Evolutionary conservation across 2,113 vertebrate species (phyloP), one percentile per base, ranked within the genome.

Genomic region (Scatophagus argus): DNA sequence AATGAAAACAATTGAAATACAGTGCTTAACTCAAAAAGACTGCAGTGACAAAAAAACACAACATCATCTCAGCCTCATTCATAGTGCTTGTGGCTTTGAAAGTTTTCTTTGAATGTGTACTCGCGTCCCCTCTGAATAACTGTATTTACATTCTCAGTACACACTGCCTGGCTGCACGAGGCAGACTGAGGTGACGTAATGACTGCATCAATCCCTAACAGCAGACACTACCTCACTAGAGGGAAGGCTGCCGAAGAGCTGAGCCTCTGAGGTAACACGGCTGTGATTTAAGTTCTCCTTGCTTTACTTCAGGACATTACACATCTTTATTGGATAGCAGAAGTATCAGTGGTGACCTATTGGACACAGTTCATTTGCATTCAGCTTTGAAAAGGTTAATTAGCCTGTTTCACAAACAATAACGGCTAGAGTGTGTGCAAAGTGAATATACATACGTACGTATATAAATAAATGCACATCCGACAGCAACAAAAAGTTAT

Each of bases 151-250:
- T 88, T 87, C 81, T 47, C 31, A 10, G 52, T 54, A 51, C 82
- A 70, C 88, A 31, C 46, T 5, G 76, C 46, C 51, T 64, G 61
- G 58, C 19, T 80, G 80, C 76, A 72, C 58, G 51, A 69, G 83
- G 84, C 83, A 82, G 82, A 86, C 86, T 27, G 75, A 56, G 89
- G 72, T 89, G 92, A 93, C 61, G 81, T 88, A 88, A 93, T 79
- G 84, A 87, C 74, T 82, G 82, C 90, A 89, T 92, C 87, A 87
- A 77, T 89, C 81, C 72, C 71, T 17, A 61, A 41, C 71, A 72
- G 88, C 90, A 93, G 90, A 93, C 91, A 59, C 88, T 92, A 93
- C 91, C 89, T 93, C 89, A 93, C 89, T 77, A n/a, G 82, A 82
- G 63, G 74, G 72, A 82, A 66, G 63, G 76, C 79, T 85, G 68